Evolutionary conservation across 2,113 vertebrate genomes (phyloP), one percentile per base, ranked within the genome.

Genomic region (Anolis sagrei): DNA sequence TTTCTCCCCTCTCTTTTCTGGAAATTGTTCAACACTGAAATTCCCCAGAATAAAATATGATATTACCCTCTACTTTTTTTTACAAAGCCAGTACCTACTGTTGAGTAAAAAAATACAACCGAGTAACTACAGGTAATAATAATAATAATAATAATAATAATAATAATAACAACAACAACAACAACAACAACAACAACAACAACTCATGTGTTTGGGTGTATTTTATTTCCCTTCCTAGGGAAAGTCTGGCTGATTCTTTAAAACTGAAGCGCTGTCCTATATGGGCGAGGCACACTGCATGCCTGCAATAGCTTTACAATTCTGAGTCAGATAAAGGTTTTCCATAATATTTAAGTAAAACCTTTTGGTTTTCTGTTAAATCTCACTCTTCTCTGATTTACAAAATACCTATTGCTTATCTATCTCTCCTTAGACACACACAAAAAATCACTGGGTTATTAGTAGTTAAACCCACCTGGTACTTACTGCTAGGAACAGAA

Each of bases 231-330:
- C 25, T 39, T 32, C 7, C 4, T 27, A 27, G 62, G 62, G 88
- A 88, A 88, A 74, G 92, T 94, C 86, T 21, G 32, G 51, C 39
- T 62, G 69, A 29, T 89, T 87, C 81, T 92, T 82, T 88, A 87
- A 91, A 94, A 91, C 76, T 90, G 93, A 89, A 89, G 86, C 86
- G 83, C 88, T 81, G 78, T 86, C 7, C 29, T 76, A 88, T 79
- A 86, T 19, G 69, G 75, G 91, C 3, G 1, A 94, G 90, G 90
- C 85, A 90, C 91, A 74, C 25, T 84, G 36, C 27, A 34, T 84
- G 61, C 34, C 89, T 86, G 85, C 86, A 92, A 90, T 36, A 74
- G 0, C 0, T 62, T 66, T 64, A 44, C 75, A 51, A 39, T 91
- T 83, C 8, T 72, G 79, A 85, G 93, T 94, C 93, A 89, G 91